Conservation (phyloP, 2,888 invertebrate genomes). For the Eilema depressum region DNA sequence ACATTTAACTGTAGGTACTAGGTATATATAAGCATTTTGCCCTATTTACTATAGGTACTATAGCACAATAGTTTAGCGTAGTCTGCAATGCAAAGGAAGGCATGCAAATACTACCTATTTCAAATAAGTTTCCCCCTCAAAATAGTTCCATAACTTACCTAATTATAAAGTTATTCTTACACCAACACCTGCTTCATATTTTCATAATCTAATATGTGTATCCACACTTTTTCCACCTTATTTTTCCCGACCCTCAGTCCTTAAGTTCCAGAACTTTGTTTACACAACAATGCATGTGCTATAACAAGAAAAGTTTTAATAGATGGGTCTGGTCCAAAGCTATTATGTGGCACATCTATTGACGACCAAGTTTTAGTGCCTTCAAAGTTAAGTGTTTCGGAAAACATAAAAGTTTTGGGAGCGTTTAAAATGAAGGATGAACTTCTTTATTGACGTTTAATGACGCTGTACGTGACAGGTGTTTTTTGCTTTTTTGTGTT, state of each 20-base stretch:
- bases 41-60: too few species aligned
- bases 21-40: too few species aligned
- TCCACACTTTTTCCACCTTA: slow-evolving; percentile 17
- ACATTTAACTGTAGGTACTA: too few species aligned
- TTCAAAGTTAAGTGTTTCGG: slow-evolving; percentile 46
- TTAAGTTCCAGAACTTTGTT: slow-evolving; percentile 32
- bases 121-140: not conserved
- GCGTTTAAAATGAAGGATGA: slow-evolving; percentile 15
- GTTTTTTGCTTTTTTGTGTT: not conserved
- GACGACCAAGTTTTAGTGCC: slow-evolving; percentile 42
- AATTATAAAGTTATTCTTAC: not conserved
- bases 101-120: too few species aligned
- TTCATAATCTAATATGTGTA: not conserved
- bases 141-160: not conserved
- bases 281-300: slow-evolving; percentile 43
- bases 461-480: slow-evolving; percentile 9
- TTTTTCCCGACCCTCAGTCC: slow-evolving; percentile 16
- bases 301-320: slow-evolving; percentile 58
- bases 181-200: not conserved
- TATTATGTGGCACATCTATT: slow-evolving; percentile 48
- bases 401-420: slow-evolving; percentile 39
- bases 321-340: slow-evolving; percentile 31
- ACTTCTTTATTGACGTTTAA: slow-evolving; percentile 14
- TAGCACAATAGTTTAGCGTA: too few species aligned
- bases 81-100: too few species aligned